phyloP scores from a whole-genome alignment of 2,113 vertebrate species.

The Pterophyllum scalare region DNA sequence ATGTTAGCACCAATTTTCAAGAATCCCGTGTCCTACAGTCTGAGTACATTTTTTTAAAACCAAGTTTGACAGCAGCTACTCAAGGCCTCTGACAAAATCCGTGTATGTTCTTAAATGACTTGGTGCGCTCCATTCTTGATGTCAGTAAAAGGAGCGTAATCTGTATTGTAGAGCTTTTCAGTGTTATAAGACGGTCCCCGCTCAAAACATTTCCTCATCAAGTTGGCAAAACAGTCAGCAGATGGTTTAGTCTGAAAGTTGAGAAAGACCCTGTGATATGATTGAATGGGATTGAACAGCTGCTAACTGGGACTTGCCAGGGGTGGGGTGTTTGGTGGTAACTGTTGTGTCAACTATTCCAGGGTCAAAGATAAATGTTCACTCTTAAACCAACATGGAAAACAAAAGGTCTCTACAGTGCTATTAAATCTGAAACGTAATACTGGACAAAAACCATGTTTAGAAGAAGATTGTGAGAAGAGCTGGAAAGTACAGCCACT shows the following conservation, averaged over 20 bases:
- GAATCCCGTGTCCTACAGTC: background rate
- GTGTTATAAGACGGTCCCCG: background rate
- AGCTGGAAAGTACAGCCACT: background rate
- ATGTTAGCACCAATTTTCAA: background rate
- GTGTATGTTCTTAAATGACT: background rate
- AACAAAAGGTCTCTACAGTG: background rate
- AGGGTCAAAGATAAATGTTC: background rate
- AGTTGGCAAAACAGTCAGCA: background rate
- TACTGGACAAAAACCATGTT: background rate
- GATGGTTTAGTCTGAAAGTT: background rate
- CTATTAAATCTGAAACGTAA: slow-evolving; percentile 8
- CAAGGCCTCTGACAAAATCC: background rate
- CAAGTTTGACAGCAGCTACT: background rate
- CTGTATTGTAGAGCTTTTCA: too few relatives aligned
- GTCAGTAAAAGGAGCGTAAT: background rate
- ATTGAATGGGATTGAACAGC: background rate
- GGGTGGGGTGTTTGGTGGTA: rapidly evolving
- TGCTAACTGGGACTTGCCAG: background rate
- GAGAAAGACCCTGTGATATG: background rate
- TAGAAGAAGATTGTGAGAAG: slow-evolving; percentile 6
- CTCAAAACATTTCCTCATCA: background rate
- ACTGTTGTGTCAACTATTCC: background rate
- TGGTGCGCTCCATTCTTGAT: background rate
- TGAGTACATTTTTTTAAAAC: background rate
- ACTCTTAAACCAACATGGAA: background rate